Conservation (phyloP, 2,888 invertebrate species). For the Hypsopygia costalis region DNA sequence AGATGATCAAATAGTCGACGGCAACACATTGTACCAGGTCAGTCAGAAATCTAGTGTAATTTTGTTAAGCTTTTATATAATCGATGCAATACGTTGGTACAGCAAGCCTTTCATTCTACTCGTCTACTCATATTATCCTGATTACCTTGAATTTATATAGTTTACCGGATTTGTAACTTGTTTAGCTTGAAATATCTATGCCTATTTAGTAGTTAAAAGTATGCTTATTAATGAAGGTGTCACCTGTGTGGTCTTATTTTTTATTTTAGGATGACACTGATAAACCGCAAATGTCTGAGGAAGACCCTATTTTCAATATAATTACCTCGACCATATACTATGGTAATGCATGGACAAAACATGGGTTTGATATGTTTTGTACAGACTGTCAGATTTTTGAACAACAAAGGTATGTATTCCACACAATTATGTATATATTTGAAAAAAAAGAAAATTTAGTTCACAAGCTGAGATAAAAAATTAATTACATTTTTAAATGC, state of each 20-base stretch:
- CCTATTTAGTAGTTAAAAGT: background rate
- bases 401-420: slow-evolving; percentile 58
- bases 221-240: too few relatives aligned
- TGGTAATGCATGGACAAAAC: slow-evolving; percentile 84
- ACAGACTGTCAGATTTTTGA: slow-evolving; percentile 81
- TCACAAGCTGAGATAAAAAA: too few relatives aligned
- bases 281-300: slow-evolving; percentile 68
- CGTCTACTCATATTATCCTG: slow-evolving; percentile 24
- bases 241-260: background rate
- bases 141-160: slow-evolving; percentile 37
- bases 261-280: slow-evolving; percentile 63
- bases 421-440: too few relatives aligned
- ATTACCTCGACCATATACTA: slow-evolving; percentile 86
- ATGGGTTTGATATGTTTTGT: slow-evolving; percentile 83
- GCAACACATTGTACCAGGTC: slow-evolving; percentile 78
- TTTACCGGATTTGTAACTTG: slow-evolving; percentile 12
- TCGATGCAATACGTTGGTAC: slow-evolving; percentile 32
- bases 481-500: too few relatives aligned
- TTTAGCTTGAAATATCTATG: background rate
- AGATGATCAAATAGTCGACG: slow-evolving; percentile 87
- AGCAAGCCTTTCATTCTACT: slow-evolving; percentile 31
- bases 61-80: slow-evolving; percentile 53
- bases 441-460: too few relatives aligned
- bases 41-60: slow-evolving; percentile 37
- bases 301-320: slow-evolving; percentile 88